Percentiles rank a stretch among this genome's conserved stretches.
Conservation (phyloP, 2,797 vertebrate species). For the Thalassophryne amazonica region DNA sequence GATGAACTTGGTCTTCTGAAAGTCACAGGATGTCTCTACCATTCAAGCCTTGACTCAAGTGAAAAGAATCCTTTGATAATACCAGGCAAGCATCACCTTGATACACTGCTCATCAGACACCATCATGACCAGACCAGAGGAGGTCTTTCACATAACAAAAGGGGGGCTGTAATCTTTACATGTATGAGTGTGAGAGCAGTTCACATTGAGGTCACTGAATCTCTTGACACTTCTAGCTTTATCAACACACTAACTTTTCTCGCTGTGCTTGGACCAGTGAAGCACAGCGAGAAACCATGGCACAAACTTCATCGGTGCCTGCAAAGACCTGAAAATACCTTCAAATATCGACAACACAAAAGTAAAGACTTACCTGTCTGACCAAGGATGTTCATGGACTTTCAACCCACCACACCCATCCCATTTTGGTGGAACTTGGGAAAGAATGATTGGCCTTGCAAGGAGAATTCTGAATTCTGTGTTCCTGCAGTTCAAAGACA, state of each 20-base stretch:
- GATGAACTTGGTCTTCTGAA: conserved; percentile 7
- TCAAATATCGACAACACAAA: not conserved
- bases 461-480: conserved; percentile 9
- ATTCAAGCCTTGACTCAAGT: conserved; percentile 7
- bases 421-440: conserved; percentile 8
- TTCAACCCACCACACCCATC: conserved; percentile 1
- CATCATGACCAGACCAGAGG: conserved; percentile 20
- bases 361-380: not conserved
- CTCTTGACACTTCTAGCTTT: too few species aligned
- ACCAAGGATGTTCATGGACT: conserved; percentile 7
- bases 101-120: conserved; percentile 7
- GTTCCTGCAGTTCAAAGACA: conserved; percentile 18
- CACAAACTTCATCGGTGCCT: not conserved
- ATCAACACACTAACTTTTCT: too few species aligned
- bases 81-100: conserved; percentile 21
- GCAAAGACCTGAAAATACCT: not conserved
- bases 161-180: conserved; percentile 25
- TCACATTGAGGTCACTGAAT: conserved; percentile 37
- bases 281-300: not conserved
- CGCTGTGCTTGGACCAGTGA: not conserved
- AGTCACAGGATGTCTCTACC: conserved; percentile 14
- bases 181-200: conserved; percentile 15
- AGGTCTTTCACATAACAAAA: not conserved
- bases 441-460: conserved; percentile 25
- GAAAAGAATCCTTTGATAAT: conserved; percentile 26